Conservation (phyloP, 2,888 invertebrate species). For the Quadriops clusia region DNA sequence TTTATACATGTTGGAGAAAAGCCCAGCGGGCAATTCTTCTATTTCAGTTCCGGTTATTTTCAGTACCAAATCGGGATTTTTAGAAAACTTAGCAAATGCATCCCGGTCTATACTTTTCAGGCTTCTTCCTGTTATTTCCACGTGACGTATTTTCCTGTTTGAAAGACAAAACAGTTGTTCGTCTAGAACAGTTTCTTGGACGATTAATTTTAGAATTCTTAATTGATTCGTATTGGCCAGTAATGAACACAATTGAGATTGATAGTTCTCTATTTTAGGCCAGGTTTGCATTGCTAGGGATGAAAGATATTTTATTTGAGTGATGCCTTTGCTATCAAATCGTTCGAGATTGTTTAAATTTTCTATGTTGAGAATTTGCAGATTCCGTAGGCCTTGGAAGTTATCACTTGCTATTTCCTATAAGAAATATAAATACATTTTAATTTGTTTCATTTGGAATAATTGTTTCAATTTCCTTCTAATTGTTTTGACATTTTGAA, state of each 20-base stretch:
- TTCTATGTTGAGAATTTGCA: conserved; percentile 64
- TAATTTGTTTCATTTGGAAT: no score
- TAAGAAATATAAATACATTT: no score
- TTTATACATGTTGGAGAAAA: conserved; percentile 64
- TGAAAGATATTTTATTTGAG: conserved; percentile 58
- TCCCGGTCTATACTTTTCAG: conserved; percentile 64
- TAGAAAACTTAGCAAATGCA: conserved; percentile 63
- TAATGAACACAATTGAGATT: conserved; percentile 52
- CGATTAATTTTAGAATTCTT: conserved; percentile 62
- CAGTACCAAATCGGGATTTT: conserved; percentile 63
- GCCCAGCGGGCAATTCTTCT: conserved; percentile 65
- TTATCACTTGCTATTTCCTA: conserved; percentile 59
- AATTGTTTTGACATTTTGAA: no score
- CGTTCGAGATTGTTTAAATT: conserved; percentile 60
- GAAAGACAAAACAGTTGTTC: conserved; percentile 67
- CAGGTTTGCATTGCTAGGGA: conserved; percentile 62
- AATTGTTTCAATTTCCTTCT: no score
- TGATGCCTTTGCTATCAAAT: conserved; percentile 63
- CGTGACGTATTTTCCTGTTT: conserved; percentile 63
- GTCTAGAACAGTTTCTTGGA: conserved; percentile 60
- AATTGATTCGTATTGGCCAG: conserved; percentile 61
- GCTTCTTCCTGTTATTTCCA: conserved; percentile 68
- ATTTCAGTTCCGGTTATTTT: conserved; percentile 68
- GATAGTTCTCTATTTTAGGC: conserved; percentile 55
- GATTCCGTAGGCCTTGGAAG: conserved; percentile 55